phyloP scores from a whole-genome alignment of 92 coral and sea anemone genomes.

The Palythoa heliodiscus region DNA sequence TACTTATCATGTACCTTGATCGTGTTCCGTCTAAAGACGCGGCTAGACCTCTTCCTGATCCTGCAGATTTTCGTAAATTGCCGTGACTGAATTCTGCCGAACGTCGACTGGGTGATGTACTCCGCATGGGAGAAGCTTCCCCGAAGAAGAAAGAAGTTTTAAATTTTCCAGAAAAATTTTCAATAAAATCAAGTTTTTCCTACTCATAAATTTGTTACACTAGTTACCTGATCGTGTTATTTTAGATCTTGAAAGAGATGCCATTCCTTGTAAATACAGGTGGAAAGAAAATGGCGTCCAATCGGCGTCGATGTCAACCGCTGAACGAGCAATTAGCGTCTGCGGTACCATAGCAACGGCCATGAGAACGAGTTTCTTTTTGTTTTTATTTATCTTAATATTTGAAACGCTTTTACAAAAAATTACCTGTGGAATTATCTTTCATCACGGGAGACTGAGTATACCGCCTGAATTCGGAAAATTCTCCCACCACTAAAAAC shows the following conservation, averaged over 20 bases:
- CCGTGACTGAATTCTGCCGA: conserved; percentile 61
- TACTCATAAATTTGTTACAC: neutral
- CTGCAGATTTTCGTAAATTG: conserved; percentile 73
- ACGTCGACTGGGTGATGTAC: conserved; percentile 75
- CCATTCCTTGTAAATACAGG: conserved; percentile 53
- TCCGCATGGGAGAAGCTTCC: conserved; percentile 92
- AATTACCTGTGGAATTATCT: too few relatives aligned
- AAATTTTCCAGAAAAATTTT: neutral
- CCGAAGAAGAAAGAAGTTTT: neutral
- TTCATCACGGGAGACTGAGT: too few relatives aligned
- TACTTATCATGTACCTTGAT: conserved; percentile 2
- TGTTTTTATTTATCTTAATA: neutral
- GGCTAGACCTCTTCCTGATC: conserved; percentile 69
- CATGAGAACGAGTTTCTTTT: neutral
- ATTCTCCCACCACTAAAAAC: too few relatives aligned
- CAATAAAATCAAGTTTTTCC: neutral
- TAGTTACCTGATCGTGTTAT: conserved; percentile 83
- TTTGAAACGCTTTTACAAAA: neutral
- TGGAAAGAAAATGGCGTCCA: conserved; percentile 59
- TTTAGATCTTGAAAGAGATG: conserved; percentile 89
- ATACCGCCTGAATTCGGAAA: too few relatives aligned
- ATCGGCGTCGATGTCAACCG: conserved; percentile 86
- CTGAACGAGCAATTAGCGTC: conserved; percentile 57
- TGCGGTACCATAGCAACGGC: conserved; percentile 43
- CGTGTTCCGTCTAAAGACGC: conserved; percentile 84